phyloP scores from a whole-genome alignment of 64 coral and sea anemone genomes.

The Stichodactyla mertensii region DNA sequence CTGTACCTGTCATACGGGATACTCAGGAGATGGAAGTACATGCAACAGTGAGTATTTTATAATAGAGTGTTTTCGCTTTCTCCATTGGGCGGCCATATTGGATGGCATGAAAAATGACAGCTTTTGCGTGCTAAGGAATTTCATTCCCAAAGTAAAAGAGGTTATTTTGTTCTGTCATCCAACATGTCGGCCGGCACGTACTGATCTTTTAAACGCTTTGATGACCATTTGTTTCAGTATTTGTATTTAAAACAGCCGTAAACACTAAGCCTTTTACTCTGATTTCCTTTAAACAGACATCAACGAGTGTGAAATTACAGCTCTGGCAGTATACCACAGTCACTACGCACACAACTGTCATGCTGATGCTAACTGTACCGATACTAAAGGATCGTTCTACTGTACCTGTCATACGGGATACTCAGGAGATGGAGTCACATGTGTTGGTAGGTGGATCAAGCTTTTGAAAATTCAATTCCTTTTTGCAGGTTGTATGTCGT shows the following conservation, averaged over 20 bases:
- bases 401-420: conserved; percentile 58
- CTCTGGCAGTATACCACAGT: conserved; percentile 5
- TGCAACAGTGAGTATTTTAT: conserved; percentile 40
- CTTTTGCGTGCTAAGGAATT: neutral
- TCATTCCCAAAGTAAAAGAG: neutral
- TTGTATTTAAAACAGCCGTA: too few species aligned
- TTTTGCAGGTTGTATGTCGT: too few species aligned
- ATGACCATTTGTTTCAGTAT: too few species aligned
- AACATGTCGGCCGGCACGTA: too few species aligned
- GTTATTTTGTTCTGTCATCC: too few species aligned
- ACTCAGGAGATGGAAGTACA: conserved; percentile 69
- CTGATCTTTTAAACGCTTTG: too few species aligned
- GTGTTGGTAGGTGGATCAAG: neutral
- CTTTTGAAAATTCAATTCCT: neutral
- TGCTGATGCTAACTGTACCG: conserved; percentile 47
- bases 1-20: conserved; percentile 62
- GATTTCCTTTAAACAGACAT: conserved; percentile 6
- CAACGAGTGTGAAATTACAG: conserved; percentile 5
- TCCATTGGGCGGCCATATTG: too few species aligned
- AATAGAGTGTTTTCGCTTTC: too few species aligned
- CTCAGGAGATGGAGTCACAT: conserved; percentile 55
- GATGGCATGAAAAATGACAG: too few species aligned
- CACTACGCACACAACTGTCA: conserved; percentile 57
- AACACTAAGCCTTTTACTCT: neutral
- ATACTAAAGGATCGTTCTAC: conserved; percentile 54